A percentile compares a stretch with the other conserved stretches of the same genome.
Conservation (phyloP, 1,140 invertebrate genomes). For the Leptinotarsa defecta region DNA sequence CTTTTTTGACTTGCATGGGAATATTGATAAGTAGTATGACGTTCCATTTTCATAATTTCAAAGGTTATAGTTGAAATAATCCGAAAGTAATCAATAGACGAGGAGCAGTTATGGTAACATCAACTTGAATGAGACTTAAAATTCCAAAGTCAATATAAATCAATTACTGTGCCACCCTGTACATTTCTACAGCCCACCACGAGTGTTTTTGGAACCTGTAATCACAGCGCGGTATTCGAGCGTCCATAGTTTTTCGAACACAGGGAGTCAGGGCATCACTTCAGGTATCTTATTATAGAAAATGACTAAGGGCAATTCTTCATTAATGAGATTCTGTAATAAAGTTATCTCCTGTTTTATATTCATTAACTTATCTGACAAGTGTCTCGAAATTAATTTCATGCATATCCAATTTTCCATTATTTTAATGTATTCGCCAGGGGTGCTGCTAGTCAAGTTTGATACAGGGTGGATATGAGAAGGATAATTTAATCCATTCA, state of each 20-base stretch:
- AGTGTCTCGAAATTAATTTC: constrained; percentile 14
- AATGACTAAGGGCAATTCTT: constrained; percentile 16
- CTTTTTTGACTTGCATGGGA: no score
- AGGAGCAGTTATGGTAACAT: no score
- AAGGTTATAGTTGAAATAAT: no score
- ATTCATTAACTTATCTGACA: constrained; percentile 15
- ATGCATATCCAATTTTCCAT: constrained; percentile 11
- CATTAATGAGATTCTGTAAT: constrained; percentile 12
- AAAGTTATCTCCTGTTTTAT: constrained; percentile 16
- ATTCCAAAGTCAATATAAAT: not conserved
- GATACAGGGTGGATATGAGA: not conserved
- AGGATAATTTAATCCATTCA: not conserved
- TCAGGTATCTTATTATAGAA: constrained; percentile 17
- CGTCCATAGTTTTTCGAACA: not conserved
- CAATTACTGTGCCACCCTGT: not conserved
- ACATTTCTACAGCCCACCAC: not conserved
- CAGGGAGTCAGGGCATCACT: not conserved
- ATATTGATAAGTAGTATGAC: no score
- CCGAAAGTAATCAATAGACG: no score
- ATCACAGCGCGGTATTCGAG: not conserved
- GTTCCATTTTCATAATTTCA: no score
- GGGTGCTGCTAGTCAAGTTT: not conserved
- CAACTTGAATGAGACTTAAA: no score
- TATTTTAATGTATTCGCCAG: not conserved
- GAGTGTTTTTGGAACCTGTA: not conserved